phyloP scores from a whole-genome alignment of 1,140 invertebrate genomes.

The Telenomus remus region DNA sequence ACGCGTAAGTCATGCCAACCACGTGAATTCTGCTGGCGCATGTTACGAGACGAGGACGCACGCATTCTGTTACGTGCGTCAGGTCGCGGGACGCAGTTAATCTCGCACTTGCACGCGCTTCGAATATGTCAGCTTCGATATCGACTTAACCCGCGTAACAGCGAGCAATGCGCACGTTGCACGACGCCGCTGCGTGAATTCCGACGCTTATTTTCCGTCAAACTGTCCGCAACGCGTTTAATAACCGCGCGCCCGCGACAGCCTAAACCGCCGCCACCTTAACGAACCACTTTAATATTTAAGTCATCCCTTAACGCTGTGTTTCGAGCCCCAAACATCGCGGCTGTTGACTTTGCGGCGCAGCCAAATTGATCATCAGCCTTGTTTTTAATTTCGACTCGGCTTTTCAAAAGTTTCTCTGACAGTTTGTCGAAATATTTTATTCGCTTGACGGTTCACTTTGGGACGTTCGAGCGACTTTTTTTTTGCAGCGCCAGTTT shows the following conservation, averaged over 20 bases:
- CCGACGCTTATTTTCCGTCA: slow-evolving; percentile 33
- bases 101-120: slow-evolving; percentile 49
- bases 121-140: slow-evolving; percentile 32
- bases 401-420: slow-evolving; percentile 2
- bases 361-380: slow-evolving; percentile 17
- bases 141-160: slow-evolving; percentile 16
- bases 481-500: slow-evolving; percentile 24
- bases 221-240: slow-evolving; percentile 16
- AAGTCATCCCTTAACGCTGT: not conserved
- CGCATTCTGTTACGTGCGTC: slow-evolving; percentile 39
- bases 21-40: slow-evolving; percentile 49
- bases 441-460: slow-evolving; percentile 33
- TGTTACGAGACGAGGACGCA: slow-evolving; percentile 48
- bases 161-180: slow-evolving; percentile 8
- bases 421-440: slow-evolving; percentile 34
- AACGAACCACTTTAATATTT: slow-evolving; percentile 19
- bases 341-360: not conserved
- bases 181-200: slow-evolving; percentile 36
- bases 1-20: slow-evolving; percentile 52
- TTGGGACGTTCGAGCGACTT: slow-evolving; percentile 8
- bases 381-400: slow-evolving; percentile 18
- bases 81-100: slow-evolving; percentile 30
- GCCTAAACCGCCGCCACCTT: not conserved
- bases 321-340: not conserved
- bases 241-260: slow-evolving; percentile 2